phyloP scores from a whole-genome alignment of 1,140 invertebrate genomes.

The Mya arenaria region DNA sequence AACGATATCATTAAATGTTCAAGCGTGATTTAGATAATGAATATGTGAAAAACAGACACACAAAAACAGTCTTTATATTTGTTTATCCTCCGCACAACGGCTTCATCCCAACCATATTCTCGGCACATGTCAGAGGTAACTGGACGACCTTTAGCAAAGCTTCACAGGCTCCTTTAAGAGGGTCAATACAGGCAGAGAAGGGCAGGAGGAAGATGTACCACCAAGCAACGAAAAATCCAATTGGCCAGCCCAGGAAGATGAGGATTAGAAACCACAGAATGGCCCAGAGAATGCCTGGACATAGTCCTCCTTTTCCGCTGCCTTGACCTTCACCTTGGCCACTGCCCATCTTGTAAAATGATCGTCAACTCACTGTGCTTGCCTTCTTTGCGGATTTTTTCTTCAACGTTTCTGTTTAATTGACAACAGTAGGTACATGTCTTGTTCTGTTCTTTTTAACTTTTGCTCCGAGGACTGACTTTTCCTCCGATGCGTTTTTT shows the following conservation, averaged over 20 bases:
- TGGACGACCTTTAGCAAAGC: constrained; percentile 72
- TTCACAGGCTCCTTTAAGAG: constrained; percentile 74
- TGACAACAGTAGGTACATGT: too few relatives aligned
- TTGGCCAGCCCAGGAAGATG: constrained; percentile 75
- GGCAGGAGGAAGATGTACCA: constrained; percentile 77
- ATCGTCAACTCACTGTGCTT: too few relatives aligned
- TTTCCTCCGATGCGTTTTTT: too few relatives aligned
- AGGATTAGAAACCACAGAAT: constrained; percentile 78
- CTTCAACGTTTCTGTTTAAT: too few relatives aligned
- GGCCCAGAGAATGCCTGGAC: constrained; percentile 76
- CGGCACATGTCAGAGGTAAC: constrained; percentile 74
- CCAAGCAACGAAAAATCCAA: constrained; percentile 76
- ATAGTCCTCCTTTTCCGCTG: constrained; percentile 49
- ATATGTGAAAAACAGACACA: too few relatives aligned
- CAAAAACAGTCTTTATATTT: too few relatives aligned
- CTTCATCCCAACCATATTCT: constrained; percentile 78
- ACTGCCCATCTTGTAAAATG: too few relatives aligned
- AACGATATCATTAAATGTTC: too few relatives aligned
- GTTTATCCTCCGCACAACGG: constrained; percentile 73
- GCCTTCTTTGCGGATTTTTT: too few relatives aligned
- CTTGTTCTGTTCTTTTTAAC: too few relatives aligned
- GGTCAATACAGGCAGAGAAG: constrained; percentile 74
- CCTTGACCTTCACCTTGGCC: constrained; percentile 61
- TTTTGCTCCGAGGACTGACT: too few relatives aligned
- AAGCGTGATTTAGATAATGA: too few relatives aligned